Conservation (phyloP, 2,797 vertebrate species). For the Leuciscus waleckii region DNA sequence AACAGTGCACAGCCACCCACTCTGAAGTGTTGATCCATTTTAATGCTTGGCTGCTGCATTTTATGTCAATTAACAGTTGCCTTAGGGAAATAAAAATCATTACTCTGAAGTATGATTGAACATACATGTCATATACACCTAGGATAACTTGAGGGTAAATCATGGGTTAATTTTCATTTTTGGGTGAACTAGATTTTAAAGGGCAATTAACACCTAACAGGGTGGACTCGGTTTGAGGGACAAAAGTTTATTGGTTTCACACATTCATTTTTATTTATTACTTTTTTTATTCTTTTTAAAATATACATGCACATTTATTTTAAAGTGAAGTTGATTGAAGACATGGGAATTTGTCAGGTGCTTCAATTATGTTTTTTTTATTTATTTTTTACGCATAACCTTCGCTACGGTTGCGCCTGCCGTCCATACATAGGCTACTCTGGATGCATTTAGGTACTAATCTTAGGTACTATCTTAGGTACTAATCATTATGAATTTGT, state of each 20-base stretch:
- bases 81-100: conserved; percentile 11
- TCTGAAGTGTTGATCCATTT: conserved; percentile 14
- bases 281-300: no score
- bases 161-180: no score
- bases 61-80: conserved; percentile 21
- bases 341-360: not conserved
- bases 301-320: not conserved
- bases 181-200: not conserved
- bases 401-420: no score
- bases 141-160: no score
- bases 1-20: conserved; percentile 35
- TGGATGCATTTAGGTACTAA: no score
- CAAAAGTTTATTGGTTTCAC: not conserved
- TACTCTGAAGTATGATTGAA: not conserved
- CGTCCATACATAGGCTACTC: no score
- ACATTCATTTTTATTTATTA: not conserved
- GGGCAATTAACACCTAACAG: not conserved
- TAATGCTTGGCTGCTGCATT: conserved; percentile 17
- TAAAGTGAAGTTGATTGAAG: not conserved
- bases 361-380: not conserved
- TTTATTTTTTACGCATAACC: no score
- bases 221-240: not conserved
- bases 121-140: not conserved
- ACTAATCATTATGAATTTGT: not conserved
- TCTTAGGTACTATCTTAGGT: not conserved